Conservation (phyloP, 2,797 vertebrate species). For the Adelosebastes latens region DNA sequence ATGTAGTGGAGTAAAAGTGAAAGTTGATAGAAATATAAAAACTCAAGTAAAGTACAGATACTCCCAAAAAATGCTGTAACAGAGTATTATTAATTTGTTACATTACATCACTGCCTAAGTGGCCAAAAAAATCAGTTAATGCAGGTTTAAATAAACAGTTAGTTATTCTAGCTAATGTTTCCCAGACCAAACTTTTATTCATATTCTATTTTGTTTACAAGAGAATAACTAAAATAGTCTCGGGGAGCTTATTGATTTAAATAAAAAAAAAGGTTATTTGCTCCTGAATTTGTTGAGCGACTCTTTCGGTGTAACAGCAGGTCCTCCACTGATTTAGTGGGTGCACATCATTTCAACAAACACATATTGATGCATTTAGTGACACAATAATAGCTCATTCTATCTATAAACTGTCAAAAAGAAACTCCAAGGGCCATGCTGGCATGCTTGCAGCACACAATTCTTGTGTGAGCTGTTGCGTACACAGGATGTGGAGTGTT, state of each 20-base stretch:
- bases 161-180: background rate
- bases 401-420: conserved; percentile 58
- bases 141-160: background rate
- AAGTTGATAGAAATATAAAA: too few species aligned
- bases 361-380: conserved; percentile 30
- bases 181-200: background rate
- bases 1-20: too few species aligned
- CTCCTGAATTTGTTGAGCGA: background rate
- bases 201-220: background rate
- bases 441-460: conserved; percentile 47
- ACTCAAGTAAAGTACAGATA: too few species aligned
- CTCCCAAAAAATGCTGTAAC: too few species aligned
- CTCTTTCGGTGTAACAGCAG: background rate
- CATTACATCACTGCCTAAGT: background rate
- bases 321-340: background rate
- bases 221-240: background rate
- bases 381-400: conserved; percentile 44
- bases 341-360: conserved; percentile 9
- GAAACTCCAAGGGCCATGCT: conserved; percentile 56
- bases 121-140: background rate
- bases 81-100: too few species aligned
- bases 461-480: conserved; percentile 63
- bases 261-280: conserved; percentile 1
- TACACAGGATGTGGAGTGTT: conserved; percentile 74
- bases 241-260: background rate